These are phyloP conservation scores for Himalopsyche anomala DNA, from an alignment of 2,888 invertebrate species.

Conservation along the genomic window DNA sequence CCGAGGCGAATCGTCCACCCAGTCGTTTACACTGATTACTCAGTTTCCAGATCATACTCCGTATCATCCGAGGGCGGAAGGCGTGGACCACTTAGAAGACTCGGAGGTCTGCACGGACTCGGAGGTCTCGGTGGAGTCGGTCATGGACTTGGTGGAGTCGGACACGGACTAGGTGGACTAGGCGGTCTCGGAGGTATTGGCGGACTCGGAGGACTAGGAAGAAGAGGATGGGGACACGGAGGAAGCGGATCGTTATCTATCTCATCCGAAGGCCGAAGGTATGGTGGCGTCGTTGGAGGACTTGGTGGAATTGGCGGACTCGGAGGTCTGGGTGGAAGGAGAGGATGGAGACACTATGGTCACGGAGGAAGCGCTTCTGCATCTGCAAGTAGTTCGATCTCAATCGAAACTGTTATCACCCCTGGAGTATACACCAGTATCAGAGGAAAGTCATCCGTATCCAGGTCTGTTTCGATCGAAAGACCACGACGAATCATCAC, in stretches of 20 bases:
- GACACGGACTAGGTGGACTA: conserved; percentile 17
- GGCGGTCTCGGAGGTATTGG: conserved; percentile 6
- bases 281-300: not conserved
- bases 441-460: not conserved
- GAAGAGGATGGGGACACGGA: conserved; percentile 47
- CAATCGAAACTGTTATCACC: conserved; percentile 46
- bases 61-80: too few relatives aligned
- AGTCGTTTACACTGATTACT: too few relatives aligned
- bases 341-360: not conserved
- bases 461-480: not conserved
- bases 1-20: too few relatives aligned
- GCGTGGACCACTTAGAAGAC: not conserved
- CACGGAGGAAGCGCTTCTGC: not conserved
- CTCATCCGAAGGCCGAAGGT: too few relatives aligned
- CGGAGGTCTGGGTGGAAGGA: not conserved
- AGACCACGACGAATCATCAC: not conserved
- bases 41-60: not conserved
- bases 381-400: conserved; percentile 48
- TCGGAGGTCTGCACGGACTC: not conserved
- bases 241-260: not conserved
- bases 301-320: conserved; percentile 27
- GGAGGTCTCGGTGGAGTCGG: not conserved
- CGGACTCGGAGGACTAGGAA: not conserved
- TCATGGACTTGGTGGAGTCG: not conserved
- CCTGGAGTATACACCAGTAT: conserved; percentile 9